Conservation (phyloP, 2,888 invertebrate species). For the Diaphora mendica region DNA sequence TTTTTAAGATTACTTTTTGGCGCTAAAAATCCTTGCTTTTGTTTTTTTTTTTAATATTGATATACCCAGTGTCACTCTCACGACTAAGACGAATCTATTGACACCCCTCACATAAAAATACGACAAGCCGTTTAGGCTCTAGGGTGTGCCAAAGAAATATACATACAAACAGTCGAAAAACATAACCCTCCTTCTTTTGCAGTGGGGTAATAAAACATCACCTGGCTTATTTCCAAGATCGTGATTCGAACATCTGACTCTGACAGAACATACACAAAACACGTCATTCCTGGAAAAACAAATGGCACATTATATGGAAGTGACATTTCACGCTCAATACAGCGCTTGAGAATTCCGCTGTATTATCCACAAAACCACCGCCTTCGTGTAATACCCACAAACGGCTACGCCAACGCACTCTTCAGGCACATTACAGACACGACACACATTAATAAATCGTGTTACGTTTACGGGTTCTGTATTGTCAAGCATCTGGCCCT, state of each 20-base stretch:
- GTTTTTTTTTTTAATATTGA: no score
- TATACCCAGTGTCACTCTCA: no score
- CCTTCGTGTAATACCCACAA: not conserved
- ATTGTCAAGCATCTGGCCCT: slow-evolving; percentile 30
- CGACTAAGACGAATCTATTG: no score
- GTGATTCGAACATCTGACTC: not conserved
- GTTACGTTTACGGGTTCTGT: slow-evolving; percentile 27
- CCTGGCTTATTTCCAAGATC: not conserved
- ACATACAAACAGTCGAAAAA: no score
- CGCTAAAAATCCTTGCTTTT: no score
- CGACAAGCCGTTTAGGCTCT: no score
- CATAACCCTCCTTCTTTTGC: no score
- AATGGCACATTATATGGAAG: not conserved
- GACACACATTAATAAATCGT: slow-evolving; percentile 32
- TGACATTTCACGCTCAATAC: not conserved
- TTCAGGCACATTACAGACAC: slow-evolving; percentile 26
- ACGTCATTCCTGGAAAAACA: not conserved
- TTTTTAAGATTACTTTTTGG: no score
- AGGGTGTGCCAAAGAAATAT: no score
- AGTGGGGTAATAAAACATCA: no score
- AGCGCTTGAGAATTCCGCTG: not conserved
- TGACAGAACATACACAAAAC: not conserved
- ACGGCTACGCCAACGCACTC: slow-evolving; percentile 7
- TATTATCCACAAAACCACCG: not conserved
- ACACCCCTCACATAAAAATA: no score